Evolutionary conservation across 2,888 invertebrate species (phyloP), one percentile per base, ranked within the genome.

Genomic region (Drosophila paucipuncta): DNA sequence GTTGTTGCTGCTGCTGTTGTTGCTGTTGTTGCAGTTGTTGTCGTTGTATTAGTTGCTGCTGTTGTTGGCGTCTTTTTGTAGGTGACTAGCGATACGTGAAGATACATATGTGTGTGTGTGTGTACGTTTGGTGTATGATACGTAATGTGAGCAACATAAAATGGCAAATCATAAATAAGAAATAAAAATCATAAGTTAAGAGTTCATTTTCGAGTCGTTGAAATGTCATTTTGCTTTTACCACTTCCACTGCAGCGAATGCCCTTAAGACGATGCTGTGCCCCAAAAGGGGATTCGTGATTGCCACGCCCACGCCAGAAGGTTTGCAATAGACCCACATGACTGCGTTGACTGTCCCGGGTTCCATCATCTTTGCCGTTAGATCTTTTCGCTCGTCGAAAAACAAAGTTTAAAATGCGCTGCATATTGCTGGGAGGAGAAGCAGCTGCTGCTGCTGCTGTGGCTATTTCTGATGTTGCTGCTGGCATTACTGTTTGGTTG

Each of bases 51-150:
- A 66, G 58, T 73, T 63, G 73, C 59, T 54, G 73, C 59, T 77
- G 78, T 68, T 54, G 79, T 73, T 58, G 95, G 94, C 85, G 95
- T 95, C 93, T 96, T 96, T 95, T 97, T 97, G 95, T 97, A 97
- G 90, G 97, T 97, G 94, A 97, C 97, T 95, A 97, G 95, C 85
- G 71, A 71, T 78, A 78, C 72, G 69, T 82, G 85, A 81, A 68
- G 59, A 60, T 65, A 73, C 55, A 47, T 69, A 47, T 71, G 65
- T 54, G 58, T 50, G 95, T 87, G 62, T 64, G 60, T 50, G 55
- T 59, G 68, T 31, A 53, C 68, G 37, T 50, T 59, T 61, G 25
- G 55, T 70, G 37, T 47, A 50, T 62, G 59, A 62, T 54, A 58
- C 55, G 70, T 41, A 49, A 63, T 53, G 57, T 41, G 59, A 65